Evolutionary conservation across 2,888 invertebrate genomes (phyloP).

Genomic region (Luffia ferchaultella): DNA sequence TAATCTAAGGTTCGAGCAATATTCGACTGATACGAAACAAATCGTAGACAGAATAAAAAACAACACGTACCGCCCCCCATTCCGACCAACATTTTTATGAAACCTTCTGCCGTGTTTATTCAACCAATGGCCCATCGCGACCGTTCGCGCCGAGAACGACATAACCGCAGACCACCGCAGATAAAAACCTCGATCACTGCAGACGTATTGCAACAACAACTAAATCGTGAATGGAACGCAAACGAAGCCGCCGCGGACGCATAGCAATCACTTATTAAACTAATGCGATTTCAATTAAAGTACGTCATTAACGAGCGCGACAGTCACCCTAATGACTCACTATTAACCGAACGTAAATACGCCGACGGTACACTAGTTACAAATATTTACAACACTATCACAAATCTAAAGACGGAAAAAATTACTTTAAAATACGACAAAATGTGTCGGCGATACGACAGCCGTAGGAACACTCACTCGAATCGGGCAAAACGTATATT

Average conservation of each 20-base stretch:
- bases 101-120: slow-evolving; percentile 45
- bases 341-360: slow-evolving; percentile 23
- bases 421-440: too few species aligned
- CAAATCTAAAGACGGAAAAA: too few species aligned
- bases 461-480: neutral
- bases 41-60: too few species aligned
- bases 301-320: slow-evolving; percentile 47
- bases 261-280: slow-evolving; percentile 54
- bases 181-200: slow-evolving; percentile 24
- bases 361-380: slow-evolving; percentile 36
- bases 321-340: slow-evolving; percentile 47
- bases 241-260: slow-evolving; percentile 19
- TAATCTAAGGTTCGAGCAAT: too few species aligned
- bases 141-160: slow-evolving; percentile 44
- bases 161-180: slow-evolving; percentile 24
- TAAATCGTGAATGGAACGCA: slow-evolving; percentile 15
- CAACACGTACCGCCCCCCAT: slow-evolving; percentile 52
- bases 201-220: slow-evolving; percentile 27
- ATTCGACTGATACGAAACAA: too few species aligned
- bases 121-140: slow-evolving; percentile 45
- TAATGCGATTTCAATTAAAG: slow-evolving; percentile 59
- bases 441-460: neutral
- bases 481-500: slow-evolving; percentile 33
- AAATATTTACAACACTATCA: too few species aligned
- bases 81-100: slow-evolving; percentile 43